Evolutionary conservation across 2,113 vertebrate genomes (phyloP).

Genomic region (Anser cygnoides): DNA sequence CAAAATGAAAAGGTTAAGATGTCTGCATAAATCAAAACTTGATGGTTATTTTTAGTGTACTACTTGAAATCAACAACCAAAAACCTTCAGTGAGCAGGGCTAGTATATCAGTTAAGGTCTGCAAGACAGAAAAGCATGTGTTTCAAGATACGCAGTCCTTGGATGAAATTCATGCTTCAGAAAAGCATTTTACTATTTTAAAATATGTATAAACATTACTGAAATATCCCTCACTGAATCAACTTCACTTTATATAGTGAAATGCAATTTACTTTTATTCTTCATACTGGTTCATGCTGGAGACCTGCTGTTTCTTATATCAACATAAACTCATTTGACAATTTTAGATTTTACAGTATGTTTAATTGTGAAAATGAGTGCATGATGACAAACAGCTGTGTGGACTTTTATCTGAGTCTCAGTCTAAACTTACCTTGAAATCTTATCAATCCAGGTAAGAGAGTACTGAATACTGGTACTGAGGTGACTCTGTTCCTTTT

Average conservation of each 20-base stretch:
- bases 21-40: not conserved
- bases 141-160: not conserved
- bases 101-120: not conserved
- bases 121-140: not conserved
- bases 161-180: not conserved
- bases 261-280: not conserved
- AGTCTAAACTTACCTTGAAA: not conserved
- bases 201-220: not conserved
- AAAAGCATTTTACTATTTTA: not conserved
- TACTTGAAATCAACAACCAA: not conserved
- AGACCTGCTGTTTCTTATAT: not conserved
- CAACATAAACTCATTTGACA: not conserved
- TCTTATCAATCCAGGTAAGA: not conserved
- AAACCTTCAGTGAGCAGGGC: rapidly evolving
- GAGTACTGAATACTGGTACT: not conserved
- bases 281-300: not conserved
- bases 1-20: not conserved
- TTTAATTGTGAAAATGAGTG: not conserved
- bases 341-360: not conserved
- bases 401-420: not conserved
- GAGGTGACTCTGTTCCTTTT: not conserved
- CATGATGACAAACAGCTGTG: not conserved
- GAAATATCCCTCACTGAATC: not conserved
- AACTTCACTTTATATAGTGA: not conserved
- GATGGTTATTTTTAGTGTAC: rapidly evolving